Conservation (phyloP, 2,113 vertebrate species). For the Trochalopteron elliotii region DNA sequence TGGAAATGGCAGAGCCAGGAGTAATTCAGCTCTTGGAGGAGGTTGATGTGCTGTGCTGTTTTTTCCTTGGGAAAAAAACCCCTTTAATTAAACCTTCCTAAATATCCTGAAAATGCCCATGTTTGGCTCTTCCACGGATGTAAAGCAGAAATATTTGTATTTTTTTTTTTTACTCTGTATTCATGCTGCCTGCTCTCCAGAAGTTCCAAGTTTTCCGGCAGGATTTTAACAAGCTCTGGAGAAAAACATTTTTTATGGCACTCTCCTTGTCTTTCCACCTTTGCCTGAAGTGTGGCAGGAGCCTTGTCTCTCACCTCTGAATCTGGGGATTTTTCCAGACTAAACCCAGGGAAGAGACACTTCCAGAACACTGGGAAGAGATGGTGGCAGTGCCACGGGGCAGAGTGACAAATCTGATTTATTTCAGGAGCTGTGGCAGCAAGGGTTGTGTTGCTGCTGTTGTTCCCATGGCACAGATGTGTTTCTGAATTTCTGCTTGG, state of each 20-base stretch:
- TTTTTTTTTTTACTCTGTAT: accelerated
- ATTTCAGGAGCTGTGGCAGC: background rate
- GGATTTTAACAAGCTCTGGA: background rate
- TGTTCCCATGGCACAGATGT: background rate
- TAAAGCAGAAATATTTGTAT: background rate
- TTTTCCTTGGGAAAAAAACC: background rate
- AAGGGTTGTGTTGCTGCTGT: accelerated
- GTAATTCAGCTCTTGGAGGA: background rate
- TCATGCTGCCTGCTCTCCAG: background rate
- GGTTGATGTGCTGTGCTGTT: background rate
- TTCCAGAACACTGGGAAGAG: background rate
- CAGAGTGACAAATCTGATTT: accelerated
- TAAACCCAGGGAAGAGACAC: background rate
- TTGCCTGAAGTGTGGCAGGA: background rate
- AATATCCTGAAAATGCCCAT: background rate
- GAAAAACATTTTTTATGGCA: background rate
- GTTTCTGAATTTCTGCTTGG: background rate
- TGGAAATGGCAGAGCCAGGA: background rate
- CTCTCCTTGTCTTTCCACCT: background rate
- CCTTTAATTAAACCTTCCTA: background rate
- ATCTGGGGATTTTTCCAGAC: background rate
- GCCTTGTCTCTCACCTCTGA: background rate
- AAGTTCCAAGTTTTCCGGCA: background rate
- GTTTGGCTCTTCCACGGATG: background rate
- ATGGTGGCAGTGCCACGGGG: accelerated